Conservation (phyloP, 2,797 vertebrate genomes). For the Takifugu ocellatus region DNA sequence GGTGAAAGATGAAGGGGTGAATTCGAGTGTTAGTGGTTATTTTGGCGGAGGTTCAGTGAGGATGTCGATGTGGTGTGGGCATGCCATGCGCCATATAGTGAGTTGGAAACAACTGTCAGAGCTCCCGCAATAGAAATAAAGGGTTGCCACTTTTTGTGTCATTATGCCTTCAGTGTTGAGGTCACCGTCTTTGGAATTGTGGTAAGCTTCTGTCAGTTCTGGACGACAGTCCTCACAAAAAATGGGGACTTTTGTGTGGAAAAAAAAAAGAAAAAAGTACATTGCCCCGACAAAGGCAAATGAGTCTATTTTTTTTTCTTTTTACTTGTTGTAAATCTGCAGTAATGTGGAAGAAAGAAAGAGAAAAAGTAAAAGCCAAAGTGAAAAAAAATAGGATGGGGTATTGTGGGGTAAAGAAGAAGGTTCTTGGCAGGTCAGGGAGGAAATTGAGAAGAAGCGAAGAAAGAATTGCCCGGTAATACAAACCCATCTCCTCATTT, state of each 20-base stretch:
- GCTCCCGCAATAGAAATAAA: conserved; percentile 78
- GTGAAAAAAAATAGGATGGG: conserved; percentile 67
- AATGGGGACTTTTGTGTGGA: conserved; percentile 75
- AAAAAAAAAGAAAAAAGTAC: conserved; percentile 54
- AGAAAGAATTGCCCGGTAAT: conserved; percentile 77
- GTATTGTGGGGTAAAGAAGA: conserved; percentile 68
- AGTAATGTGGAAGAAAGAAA: conserved; percentile 67
- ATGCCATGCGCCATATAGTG: conserved; percentile 90
- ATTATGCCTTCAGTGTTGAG: conserved; percentile 61
- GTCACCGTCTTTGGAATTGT: conserved; percentile 73
- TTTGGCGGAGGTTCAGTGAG: conserved; percentile 50
- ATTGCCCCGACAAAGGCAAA: conserved; percentile 68
- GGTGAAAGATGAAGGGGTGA: conserved; percentile 53
- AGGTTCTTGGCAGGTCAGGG: conserved; percentile 70
- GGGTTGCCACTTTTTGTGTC: conserved; percentile 63
- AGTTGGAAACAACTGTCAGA: conserved; percentile 86
- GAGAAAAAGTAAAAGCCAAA: conserved; percentile 69
- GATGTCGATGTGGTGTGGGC: conserved; percentile 70
- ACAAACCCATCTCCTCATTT: conserved; percentile 89
- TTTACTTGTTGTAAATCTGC: conserved; percentile 63
- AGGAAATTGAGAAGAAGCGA: conserved; percentile 76
- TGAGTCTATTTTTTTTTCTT: conserved; percentile 44
- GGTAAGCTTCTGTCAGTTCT: conserved; percentile 84
- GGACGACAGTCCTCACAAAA: conserved; percentile 82
- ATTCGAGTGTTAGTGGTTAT: conserved; percentile 80